Conservation (phyloP, 2,888 invertebrate species). For the Aphidoletes aphidimyza region DNA sequence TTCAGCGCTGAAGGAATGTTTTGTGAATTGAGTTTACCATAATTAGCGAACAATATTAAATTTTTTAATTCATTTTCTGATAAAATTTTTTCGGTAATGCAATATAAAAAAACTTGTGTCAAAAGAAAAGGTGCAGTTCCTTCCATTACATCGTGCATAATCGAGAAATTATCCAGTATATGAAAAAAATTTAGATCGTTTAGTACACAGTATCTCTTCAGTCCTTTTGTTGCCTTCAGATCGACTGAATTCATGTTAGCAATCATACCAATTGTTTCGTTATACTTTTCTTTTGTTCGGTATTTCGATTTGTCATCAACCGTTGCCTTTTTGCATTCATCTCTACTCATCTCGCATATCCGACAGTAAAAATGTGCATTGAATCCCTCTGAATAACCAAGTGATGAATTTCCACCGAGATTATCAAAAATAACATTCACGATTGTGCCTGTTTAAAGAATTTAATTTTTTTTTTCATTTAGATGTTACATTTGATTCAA, state of each 20-base stretch:
- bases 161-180: background rate
- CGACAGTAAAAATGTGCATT: background rate
- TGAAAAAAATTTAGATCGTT: constrained; percentile 28
- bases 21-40: background rate
- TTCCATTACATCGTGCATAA: constrained; percentile 25
- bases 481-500: too few species aligned
- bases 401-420: background rate
- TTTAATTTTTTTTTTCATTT: too few species aligned
- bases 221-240: background rate
- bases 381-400: background rate
- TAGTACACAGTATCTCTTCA: background rate
- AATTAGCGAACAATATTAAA: too few species aligned
- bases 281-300: background rate
- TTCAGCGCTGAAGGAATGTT: background rate
- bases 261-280: background rate
- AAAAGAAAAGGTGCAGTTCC: background rate
- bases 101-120: background rate
- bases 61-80: background rate
- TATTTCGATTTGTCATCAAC: background rate
- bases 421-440: background rate
- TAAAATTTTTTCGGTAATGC: background rate
- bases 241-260: background rate
- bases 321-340: background rate
- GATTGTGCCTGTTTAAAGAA: background rate
- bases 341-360: background rate